These are phyloP conservation scores for Otocyon megalotis DNA, from an alignment of 2,113 vertebrate species.

Conservation along the genomic window DNA sequence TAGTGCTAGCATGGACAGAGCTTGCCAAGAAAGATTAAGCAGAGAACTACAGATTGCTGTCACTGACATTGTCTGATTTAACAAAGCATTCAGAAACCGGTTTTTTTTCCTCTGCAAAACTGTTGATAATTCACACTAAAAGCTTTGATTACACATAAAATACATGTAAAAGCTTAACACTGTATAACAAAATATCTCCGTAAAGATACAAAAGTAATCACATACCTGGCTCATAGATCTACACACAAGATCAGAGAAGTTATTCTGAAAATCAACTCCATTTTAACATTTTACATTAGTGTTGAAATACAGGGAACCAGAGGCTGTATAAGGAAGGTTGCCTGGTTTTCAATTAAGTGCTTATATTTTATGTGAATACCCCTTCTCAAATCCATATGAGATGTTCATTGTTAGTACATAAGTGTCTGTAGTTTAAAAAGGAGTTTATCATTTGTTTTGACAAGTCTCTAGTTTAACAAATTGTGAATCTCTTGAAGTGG, in stretches of 20 bases:
- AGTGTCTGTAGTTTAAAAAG: neutral
- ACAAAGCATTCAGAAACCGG: neutral
- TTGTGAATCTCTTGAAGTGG: neutral
- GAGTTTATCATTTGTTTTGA: slow-evolving; percentile 36
- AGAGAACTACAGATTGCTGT: neutral
- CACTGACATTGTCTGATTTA: slow-evolving; percentile 7
- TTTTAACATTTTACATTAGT: slow-evolving; percentile 21
- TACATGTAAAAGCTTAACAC: neutral
- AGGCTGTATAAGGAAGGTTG: neutral
- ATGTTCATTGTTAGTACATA: neutral
- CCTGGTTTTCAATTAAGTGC: neutral
- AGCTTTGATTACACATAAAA: neutral
- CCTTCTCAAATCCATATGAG: neutral
- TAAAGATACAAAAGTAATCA: neutral
- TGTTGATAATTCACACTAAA: slow-evolving; percentile 46
- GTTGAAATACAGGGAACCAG: neutral
- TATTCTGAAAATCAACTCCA: neutral
- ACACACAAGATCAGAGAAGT: neutral
- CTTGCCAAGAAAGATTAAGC: neutral
- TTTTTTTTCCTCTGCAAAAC: neutral
- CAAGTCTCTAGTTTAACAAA: slow-evolving; percentile 17
- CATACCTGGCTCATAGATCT: neutral
- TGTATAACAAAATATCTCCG: neutral
- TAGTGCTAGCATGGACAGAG: neutral
- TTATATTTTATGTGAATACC: neutral